Conservation (phyloP, 2,113 vertebrate genomes). For the Lepus timidus region DNA sequence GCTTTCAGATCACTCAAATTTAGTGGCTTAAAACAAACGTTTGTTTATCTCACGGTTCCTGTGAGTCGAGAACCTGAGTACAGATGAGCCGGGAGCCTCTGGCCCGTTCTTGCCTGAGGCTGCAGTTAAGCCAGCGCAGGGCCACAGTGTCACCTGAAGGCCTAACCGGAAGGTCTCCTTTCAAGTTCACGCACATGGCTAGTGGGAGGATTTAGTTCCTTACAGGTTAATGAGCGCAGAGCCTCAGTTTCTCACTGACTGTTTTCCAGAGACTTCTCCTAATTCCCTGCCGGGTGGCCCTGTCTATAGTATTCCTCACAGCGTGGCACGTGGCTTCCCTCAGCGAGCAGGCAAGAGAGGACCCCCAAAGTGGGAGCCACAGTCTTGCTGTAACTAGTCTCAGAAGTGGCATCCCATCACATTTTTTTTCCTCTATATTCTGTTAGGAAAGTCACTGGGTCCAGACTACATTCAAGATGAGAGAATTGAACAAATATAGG, state of each 20-base stretch:
- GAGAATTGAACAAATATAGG: not conserved
- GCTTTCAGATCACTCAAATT: conserved; percentile 19
- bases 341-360: not conserved
- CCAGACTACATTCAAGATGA: not conserved
- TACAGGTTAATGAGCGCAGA: not conserved
- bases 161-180: not conserved
- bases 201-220: not conserved
- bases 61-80: too few species aligned
- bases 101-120: not conserved
- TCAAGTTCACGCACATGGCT: not conserved
- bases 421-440: conserved; percentile 26
- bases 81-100: not conserved
- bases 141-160: not conserved
- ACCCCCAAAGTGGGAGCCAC: not conserved
- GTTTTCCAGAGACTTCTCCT: not conserved
- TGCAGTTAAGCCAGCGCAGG: not conserved
- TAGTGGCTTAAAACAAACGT: not conserved
- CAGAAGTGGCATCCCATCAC: conserved; percentile 28
- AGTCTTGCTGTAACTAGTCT: not conserved
- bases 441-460: not conserved
- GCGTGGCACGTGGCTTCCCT: not conserved
- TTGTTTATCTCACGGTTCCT: not conserved
- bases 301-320: not conserved
- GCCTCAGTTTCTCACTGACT: conserved; percentile 21
- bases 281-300: not conserved